phyloP scores from a whole-genome alignment of 2,113 vertebrate species.

The Dipodomys stephensi region DNA sequence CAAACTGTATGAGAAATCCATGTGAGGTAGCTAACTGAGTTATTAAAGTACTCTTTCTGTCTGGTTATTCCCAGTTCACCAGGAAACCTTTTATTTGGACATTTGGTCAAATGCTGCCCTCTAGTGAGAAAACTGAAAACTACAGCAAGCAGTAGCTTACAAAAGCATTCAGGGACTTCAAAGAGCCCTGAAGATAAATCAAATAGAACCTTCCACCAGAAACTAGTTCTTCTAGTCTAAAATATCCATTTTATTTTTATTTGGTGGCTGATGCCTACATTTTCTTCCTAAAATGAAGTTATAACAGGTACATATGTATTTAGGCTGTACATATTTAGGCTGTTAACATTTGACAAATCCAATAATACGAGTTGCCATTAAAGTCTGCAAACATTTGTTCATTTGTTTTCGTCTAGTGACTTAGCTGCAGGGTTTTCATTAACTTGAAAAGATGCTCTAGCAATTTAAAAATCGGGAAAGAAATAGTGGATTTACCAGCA shows the following conservation, averaged over 20 bases:
- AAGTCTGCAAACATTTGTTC: not conserved
- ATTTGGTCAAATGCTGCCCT: conserved; percentile 91
- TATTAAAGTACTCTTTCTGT: conserved; percentile 75
- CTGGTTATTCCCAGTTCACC: not conserved
- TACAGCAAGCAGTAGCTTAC: not conserved
- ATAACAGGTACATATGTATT: conserved; percentile 1
- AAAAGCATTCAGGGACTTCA: rapidly evolving
- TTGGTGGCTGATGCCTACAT: not conserved
- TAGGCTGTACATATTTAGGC: not conserved
- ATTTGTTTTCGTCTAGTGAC: too few relatives aligned
- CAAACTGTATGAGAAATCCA: conserved; percentile 79
- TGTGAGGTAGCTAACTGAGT: conserved; percentile 65
- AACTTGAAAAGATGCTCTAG: not conserved
- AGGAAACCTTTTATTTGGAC: conserved; percentile 71
- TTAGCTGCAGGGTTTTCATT: not conserved
- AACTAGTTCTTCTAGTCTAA: not conserved
- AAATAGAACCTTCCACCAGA: not conserved
- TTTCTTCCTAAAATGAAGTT: not conserved
- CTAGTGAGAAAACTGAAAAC: conserved; percentile 83
- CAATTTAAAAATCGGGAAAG: not conserved
- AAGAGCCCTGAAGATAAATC: conserved; percentile 29
- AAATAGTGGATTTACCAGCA: not conserved
- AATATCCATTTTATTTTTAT: not conserved
- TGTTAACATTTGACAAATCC: not conserved
- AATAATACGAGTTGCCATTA: conserved; percentile 25